Conservation (phyloP, 2,888 invertebrate species). For the Hyposoter dolosus region DNA sequence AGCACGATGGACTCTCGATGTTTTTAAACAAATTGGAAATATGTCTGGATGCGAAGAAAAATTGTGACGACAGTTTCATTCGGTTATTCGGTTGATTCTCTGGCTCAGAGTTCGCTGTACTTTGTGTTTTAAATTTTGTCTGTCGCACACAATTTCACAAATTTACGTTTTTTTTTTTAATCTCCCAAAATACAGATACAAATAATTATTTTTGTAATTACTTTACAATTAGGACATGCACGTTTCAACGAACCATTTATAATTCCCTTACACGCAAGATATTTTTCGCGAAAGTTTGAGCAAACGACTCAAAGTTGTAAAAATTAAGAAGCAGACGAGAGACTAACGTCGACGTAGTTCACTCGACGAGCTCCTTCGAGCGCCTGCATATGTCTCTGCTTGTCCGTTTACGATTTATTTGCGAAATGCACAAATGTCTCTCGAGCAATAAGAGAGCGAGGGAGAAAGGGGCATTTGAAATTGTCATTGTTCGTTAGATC, state of each 20-base stretch:
- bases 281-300: background rate
- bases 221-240: slow-evolving; percentile 13
- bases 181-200: background rate
- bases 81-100: background rate
- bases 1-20: background rate
- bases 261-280: background rate
- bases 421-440: background rate
- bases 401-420: background rate
- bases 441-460: background rate
- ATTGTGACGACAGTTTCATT: background rate
- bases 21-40: background rate
- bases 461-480: background rate
- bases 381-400: background rate
- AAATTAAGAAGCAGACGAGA: background rate
- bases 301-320: background rate
- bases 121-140: background rate
- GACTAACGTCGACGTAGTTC: background rate
- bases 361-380: background rate
- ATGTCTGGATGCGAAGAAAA: background rate
- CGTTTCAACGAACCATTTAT: background rate
- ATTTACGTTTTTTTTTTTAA: background rate
- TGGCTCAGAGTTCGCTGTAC: background rate
- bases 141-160: background rate
- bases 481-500: slow-evolving; percentile 61
- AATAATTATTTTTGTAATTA: slow-evolving; percentile 5